Evolutionary conservation across 2,888 invertebrate genomes (phyloP), one percentile per base, ranked within the genome.

Genomic region (Sphaeridia pumilis): DNA sequence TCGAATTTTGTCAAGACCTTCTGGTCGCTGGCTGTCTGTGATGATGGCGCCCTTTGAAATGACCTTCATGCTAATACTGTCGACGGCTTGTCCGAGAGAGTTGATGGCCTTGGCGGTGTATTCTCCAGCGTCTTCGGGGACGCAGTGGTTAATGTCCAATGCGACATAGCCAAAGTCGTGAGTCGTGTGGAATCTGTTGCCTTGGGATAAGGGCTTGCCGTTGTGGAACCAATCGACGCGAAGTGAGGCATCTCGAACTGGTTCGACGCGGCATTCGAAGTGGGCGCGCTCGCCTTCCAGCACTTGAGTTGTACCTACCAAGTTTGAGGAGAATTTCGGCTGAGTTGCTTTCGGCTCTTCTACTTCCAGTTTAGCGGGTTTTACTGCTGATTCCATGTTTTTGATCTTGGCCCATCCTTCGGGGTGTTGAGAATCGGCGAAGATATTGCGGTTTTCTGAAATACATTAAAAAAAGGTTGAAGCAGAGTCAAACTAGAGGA

Each of bases 91-190:
- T 49, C 97, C 97, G 49, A 89, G 76, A 58, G 86, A 85, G 69
- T 95, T 97, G 27, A 87, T 83, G 10, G 93, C 93, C 67, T 85
- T 84, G 10, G 90, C 89, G 1, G 89, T 84, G 72, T 97, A 97
- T 72, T 88, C 86, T 53, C 95, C 97, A 57, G 88, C 88, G 72
- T 98, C 97, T 74, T 93, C 93, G 12, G 93, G 83, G 52, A 93
- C 89, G 58, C 87, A 84, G 69, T 94, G 90, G 62, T 84, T 82
- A 68, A 98, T 90, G 73, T 95, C 93, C 67, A 98, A 76, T 49
- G 93, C 88, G 64, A 95, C 89, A 67, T 94, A 95, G 66, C 97
- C 97, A 75, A 97, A 95, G 74, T 97, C 95, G 71, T 93, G 90
- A 65, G 89, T 88, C 67, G 88, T 87, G 73, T 90, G 90, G 82